Evolutionary conservation across 2,113 vertebrate genomes (phyloP).

Genomic region (Oncorhynchus kisutch): DNA sequence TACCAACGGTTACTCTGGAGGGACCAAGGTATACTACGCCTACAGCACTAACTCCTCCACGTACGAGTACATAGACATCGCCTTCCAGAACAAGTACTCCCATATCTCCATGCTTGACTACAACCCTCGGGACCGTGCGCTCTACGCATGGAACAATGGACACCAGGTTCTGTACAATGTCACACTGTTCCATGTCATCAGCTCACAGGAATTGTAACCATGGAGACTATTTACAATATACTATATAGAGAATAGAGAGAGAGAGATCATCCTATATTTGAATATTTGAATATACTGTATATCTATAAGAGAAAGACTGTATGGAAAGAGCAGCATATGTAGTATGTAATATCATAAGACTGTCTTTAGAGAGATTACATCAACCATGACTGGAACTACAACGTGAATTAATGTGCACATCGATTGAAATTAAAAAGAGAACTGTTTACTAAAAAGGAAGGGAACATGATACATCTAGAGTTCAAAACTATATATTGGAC

Average conservation of each 20-base stretch:
- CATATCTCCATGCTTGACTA: slow-evolving; percentile 99
- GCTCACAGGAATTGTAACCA: slow-evolving; percentile 90
- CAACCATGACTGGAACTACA: slow-evolving; percentile 38
- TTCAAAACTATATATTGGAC: slow-evolving; percentile 40
- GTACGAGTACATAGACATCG: slow-evolving; percentile 97
- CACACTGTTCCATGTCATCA: slow-evolving; percentile 95
- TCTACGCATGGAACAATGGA: slow-evolving; percentile 98
- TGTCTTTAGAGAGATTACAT: slow-evolving; percentile 43
- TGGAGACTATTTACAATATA: slow-evolving; percentile 23
- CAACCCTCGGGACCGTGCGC: slow-evolving; percentile 94
- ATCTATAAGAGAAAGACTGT: slow-evolving; percentile 42
- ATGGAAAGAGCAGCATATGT: slow-evolving; percentile 23
- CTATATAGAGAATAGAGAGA: slow-evolving; percentile 16
- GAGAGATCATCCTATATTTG: slow-evolving; percentile 69
- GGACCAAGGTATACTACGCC: slow-evolving; percentile 96
- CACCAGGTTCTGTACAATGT: slow-evolving; percentile 97
- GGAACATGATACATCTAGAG: slow-evolving; percentile 1
- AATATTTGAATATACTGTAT: slow-evolving; percentile 56
- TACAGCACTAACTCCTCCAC: slow-evolving; percentile 97
- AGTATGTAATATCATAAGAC: slow-evolving; percentile 30
- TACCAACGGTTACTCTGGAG: slow-evolving; percentile 95
- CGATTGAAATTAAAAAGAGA: slow-evolving; percentile 1
- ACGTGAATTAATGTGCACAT: slow-evolving; percentile 54
- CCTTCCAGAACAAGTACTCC: slow-evolving; percentile 95
- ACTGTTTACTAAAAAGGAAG: slow-evolving; percentile 12